Percentiles rank a stretch among this genome's conserved stretches.
Conservation (phyloP, 2,113 vertebrate genomes). For the Colius striatus region DNA sequence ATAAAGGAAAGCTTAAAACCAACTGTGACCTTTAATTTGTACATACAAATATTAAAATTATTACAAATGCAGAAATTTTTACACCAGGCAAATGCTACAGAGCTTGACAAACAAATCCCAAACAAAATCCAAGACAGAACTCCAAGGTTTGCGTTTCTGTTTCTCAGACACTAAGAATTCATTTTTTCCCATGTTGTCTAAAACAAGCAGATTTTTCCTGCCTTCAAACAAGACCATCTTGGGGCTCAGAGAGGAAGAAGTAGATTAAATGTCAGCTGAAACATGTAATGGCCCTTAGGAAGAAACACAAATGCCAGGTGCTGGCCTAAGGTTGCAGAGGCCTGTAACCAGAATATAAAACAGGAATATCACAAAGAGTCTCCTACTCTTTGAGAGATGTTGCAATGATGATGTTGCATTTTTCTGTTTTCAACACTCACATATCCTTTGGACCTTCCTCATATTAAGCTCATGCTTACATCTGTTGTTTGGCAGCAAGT, state of each 20-base stretch:
- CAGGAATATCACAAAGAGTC: background rate
- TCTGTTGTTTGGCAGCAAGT: slow-evolving; percentile 40
- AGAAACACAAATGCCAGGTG: background rate
- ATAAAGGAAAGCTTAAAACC: background rate
- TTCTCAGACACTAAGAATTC: background rate
- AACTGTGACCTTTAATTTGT: background rate
- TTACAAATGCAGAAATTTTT: background rate
- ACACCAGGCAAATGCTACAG: background rate
- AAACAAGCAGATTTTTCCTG: background rate
- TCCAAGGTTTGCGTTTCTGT: background rate
- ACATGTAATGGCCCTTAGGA: background rate
- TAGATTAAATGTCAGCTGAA: background rate
- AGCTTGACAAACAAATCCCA: background rate
- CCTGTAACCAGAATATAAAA: background rate
- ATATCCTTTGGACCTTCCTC: slow-evolving; percentile 11
- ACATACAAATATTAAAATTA: background rate
- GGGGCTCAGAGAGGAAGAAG: background rate
- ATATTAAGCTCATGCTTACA: background rate
- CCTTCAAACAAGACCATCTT: background rate
- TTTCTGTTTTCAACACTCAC: slow-evolving; percentile 19
- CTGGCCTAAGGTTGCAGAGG: background rate
- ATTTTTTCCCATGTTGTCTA: background rate
- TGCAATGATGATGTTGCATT: background rate
- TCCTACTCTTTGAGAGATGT: slow-evolving; percentile 1
- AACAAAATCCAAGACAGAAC: background rate